Percentiles rank a stretch among this genome's conserved stretches.
These are phyloP conservation scores for Phymorhynchus buccinoides DNA, from an alignment of 1,140 invertebrate genomes.

Conservation along the genomic window DNA sequence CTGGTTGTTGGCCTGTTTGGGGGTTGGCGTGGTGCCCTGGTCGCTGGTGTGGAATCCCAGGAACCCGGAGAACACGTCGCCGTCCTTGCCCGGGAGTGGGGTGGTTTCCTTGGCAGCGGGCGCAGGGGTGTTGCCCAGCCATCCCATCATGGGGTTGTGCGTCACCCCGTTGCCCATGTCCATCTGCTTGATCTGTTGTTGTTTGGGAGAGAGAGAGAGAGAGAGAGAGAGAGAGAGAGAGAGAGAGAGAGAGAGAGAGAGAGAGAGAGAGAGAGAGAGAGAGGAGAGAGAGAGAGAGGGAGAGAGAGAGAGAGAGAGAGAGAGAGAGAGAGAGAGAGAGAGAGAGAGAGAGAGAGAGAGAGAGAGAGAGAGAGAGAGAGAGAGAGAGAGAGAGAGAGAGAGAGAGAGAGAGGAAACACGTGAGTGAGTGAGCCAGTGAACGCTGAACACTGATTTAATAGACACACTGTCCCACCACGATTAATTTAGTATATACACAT, in stretches of 20 bases:
- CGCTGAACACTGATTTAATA: too few species aligned
- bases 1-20: background rate
- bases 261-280: slow-evolving; percentile 11
- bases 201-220: background rate
- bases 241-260: background rate
- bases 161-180: background rate
- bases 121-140: slow-evolving; percentile 14
- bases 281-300: background rate
- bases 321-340: too few species aligned
- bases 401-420: too few species aligned
- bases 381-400: too few species aligned
- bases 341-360: too few species aligned
- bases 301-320: background rate
- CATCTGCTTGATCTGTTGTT: background rate
- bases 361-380: too few species aligned
- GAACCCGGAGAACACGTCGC: slow-evolving; percentile 5
- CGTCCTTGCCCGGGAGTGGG: slow-evolving; percentile 13
- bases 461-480: too few species aligned
- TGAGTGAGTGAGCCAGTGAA: too few species aligned
- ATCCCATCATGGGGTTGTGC: slow-evolving; percentile 3
- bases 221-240: background rate
- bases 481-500: too few species aligned
- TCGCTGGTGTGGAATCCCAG: slow-evolving; percentile 8
- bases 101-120: slow-evolving; percentile 9
- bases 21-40: background rate